Percentiles rank a stretch among this genome's conserved stretches.
Conservation (phyloP, 1,140 invertebrate genomes). For the Druon quercuslanigerum region DNA sequence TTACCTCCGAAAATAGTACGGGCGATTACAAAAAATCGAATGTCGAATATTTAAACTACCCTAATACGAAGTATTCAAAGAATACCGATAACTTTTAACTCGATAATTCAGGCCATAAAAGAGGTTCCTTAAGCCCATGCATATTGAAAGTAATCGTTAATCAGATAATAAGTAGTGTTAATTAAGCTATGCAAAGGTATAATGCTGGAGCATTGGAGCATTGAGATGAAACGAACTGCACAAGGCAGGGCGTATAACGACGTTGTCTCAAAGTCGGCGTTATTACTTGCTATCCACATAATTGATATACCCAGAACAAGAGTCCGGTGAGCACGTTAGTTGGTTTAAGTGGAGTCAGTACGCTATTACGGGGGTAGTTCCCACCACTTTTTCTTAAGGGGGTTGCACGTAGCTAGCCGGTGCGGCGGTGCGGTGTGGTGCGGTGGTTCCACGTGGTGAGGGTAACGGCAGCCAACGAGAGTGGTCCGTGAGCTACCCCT, state of each 20-base stretch:
- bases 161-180: too few species aligned
- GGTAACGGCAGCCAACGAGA: slow-evolving; percentile 65
- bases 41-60: too few species aligned
- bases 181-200: too few species aligned
- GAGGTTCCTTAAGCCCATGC: too few species aligned
- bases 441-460: slow-evolving; percentile 43
- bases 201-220: too few species aligned
- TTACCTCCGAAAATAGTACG: too few species aligned
- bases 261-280: slow-evolving; percentile 47
- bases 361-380: slow-evolving; percentile 48
- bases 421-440: slow-evolving; percentile 43
- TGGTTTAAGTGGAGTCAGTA: slow-evolving; percentile 45
- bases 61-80: too few species aligned
- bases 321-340: slow-evolving; percentile 45
- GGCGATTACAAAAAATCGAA: too few species aligned
- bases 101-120: too few species aligned
- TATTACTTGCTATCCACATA: slow-evolving; percentile 58
- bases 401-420: slow-evolving; percentile 52
- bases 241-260: slow-evolving; percentile 32
- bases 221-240: too few species aligned
- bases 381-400: slow-evolving; percentile 62
- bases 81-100: too few species aligned
- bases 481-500: slow-evolving; percentile 61
- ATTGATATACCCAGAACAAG: slow-evolving; percentile 56
- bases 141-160: too few species aligned